phyloP scores from a whole-genome alignment of 2,113 vertebrate species.

The Channa argus region DNA sequence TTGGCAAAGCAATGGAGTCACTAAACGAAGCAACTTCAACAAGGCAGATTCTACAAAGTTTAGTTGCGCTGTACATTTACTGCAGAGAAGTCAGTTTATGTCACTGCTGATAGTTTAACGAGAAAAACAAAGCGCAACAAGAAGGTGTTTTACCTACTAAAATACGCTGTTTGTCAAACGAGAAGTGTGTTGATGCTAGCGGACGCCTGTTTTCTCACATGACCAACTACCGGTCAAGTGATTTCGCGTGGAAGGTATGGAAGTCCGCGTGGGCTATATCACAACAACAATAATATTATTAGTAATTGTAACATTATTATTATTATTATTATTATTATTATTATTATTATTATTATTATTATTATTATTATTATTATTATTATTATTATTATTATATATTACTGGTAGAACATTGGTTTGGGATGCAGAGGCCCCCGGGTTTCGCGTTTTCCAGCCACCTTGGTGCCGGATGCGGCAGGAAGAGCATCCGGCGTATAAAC shows the following conservation, averaged over 20 bases:
- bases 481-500: too few relatives aligned
- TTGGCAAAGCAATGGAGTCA: not conserved
- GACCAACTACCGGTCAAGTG: constrained; percentile 7
- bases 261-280: not conserved
- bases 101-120: accelerated
- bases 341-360: too few relatives aligned
- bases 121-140: accelerated
- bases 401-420: too few relatives aligned
- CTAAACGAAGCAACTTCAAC: not conserved
- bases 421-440: too few relatives aligned
- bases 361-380: too few relatives aligned
- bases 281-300: too few relatives aligned
- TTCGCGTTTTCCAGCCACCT: too few relatives aligned
- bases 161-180: not conserved
- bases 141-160: not conserved
- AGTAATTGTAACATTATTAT: too few relatives aligned
- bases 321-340: too few relatives aligned
- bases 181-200: not conserved
- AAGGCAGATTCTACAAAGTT: not conserved
- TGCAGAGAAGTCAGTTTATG: not conserved
- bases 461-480: too few relatives aligned
- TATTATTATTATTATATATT: too few relatives aligned
- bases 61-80: not conserved
- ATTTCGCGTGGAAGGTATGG: not conserved
- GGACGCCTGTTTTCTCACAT: constrained; percentile 8